A percentile compares a stretch with the other conserved stretches of the same genome.
These are phyloP conservation scores for Himalopsyche anomala DNA, from an alignment of 2,888 invertebrate species.

Conservation along the genomic window DNA sequence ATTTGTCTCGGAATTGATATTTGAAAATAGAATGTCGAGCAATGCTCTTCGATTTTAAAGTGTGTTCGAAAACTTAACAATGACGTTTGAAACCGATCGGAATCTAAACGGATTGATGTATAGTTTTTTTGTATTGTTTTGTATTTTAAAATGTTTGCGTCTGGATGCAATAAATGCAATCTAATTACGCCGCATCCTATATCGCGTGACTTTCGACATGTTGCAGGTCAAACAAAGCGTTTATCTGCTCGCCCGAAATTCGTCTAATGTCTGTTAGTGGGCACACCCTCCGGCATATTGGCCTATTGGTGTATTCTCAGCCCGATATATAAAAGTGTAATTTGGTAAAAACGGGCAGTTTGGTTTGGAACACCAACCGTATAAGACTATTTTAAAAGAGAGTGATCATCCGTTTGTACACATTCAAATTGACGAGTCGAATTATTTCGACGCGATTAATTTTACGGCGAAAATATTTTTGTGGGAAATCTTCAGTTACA, in stretches of 20 bases:
- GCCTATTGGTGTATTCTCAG: conserved; percentile 48
- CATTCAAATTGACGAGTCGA: conserved; percentile 36
- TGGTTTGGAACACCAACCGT: conserved; percentile 60
- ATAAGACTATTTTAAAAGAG: conserved; percentile 50
- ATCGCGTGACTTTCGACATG: conserved; percentile 44
- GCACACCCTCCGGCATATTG: conserved; percentile 52
- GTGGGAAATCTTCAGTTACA: background rate
- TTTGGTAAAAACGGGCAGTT: conserved; percentile 63
- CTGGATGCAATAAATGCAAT: conserved; percentile 32
- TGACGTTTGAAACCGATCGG: background rate
- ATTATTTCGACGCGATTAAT: conserved; percentile 19
- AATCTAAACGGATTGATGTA: background rate
- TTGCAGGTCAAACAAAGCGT: conserved; percentile 46
- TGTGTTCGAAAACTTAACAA: conserved; percentile 23
- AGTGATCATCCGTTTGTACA: conserved; percentile 12
- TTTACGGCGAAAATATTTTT: background rate
- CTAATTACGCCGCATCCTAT: conserved; percentile 37
- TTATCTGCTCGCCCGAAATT: conserved; percentile 14
- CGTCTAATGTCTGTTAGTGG: conserved; percentile 48
- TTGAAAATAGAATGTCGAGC: conserved; percentile 39
- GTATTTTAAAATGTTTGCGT: conserved; percentile 3
- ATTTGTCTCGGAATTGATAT: conserved; percentile 22
- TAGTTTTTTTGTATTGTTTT: background rate
- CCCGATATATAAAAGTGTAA: conserved; percentile 61
- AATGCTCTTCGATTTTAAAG: conserved; percentile 2